Evolutionary conservation across 2,888 invertebrate species (phyloP).

Genomic region (Limnephilus rhombicus): DNA sequence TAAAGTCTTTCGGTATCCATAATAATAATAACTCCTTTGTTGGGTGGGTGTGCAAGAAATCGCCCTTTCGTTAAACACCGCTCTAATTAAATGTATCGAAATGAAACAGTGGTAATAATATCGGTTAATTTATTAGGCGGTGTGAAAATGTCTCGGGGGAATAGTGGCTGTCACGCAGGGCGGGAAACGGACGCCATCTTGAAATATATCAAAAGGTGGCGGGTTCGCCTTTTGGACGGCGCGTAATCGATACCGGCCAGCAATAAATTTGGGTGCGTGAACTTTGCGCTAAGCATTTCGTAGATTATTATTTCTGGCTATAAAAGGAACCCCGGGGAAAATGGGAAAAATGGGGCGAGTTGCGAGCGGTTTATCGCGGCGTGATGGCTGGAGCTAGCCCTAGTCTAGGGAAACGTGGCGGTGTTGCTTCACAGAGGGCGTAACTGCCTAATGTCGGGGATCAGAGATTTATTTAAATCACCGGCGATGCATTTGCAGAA

Average conservation of each 20-base stretch:
- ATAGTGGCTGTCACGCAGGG: conserved; percentile 52
- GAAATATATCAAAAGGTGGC: conserved; percentile 54
- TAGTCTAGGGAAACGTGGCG: neutral
- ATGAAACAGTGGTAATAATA: conserved; percentile 8
- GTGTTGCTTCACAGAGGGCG: conserved; percentile 3
- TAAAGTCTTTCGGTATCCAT: neutral
- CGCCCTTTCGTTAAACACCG: neutral
- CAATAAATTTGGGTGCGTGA: conserved; percentile 59
- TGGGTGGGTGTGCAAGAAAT: neutral
- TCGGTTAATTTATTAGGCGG: conserved; percentile 32
- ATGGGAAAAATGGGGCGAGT: conserved; percentile 7
- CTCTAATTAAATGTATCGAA: neutral
- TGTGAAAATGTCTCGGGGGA: conserved; percentile 46
- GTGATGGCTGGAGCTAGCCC: neutral
- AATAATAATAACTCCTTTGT: neutral
- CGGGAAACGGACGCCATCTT: conserved; percentile 55
- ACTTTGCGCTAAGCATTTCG: conserved; percentile 55
- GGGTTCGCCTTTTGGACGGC: conserved; percentile 53
- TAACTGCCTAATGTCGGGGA: neutral
- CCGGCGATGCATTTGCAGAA: neutral
- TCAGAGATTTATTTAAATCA: conserved; percentile 12
- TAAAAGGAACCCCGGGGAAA: conserved; percentile 35
- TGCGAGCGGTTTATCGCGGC: too few species aligned
- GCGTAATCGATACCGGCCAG: conserved; percentile 58
- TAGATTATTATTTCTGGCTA: conserved; percentile 59